Conservation (phyloP, 2,888 invertebrate genomes). For the Tinea pellionella region DNA sequence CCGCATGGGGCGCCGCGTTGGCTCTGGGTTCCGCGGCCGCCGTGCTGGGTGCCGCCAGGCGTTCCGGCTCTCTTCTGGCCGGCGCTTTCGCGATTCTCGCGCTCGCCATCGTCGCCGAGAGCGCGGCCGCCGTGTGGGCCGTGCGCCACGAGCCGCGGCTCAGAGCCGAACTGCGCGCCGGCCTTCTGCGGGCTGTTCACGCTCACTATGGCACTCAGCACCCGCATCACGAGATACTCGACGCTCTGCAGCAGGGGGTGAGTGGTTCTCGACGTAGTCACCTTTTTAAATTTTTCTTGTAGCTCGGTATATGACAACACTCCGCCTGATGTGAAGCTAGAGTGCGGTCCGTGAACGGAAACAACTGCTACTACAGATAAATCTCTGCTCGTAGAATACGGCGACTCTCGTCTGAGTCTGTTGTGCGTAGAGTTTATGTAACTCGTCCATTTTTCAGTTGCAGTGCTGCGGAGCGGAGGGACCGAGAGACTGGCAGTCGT, state of each 20-base stretch:
- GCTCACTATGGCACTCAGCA: constrained; percentile 42
- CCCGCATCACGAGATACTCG: constrained; percentile 42
- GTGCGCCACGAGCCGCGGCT: constrained; percentile 47
- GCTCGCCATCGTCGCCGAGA: constrained; percentile 47
- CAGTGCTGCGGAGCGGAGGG: constrained; percentile 95
- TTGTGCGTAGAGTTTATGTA: too few relatives aligned
- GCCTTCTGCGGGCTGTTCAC: constrained; percentile 32
- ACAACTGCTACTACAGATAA: too few relatives aligned
- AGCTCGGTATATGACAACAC: too few relatives aligned
- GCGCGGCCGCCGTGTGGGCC: constrained; percentile 52
- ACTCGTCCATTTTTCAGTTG: constrained; percentile 54
- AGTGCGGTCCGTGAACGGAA: too few relatives aligned
- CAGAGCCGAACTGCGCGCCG: constrained; percentile 33
- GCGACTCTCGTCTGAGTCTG: too few relatives aligned
- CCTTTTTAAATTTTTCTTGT: too few relatives aligned
- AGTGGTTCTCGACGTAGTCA: too few relatives aligned
- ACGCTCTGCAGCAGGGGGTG: constrained; percentile 49
- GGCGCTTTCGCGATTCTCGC: constrained; percentile 48
- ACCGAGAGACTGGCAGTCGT: constrained; percentile 88
- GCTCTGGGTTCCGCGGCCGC: constrained; percentile 24
- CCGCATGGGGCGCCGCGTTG: constrained; percentile 43
- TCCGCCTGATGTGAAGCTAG: too few relatives aligned
- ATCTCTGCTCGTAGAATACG: too few relatives aligned
- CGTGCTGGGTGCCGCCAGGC: constrained; percentile 21
- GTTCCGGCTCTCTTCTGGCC: constrained; percentile 41